Evolutionary conservation across 1,140 invertebrate genomes (phyloP), one percentile per base, ranked within the genome.

Genomic region (Drosophila athabasca): DNA sequence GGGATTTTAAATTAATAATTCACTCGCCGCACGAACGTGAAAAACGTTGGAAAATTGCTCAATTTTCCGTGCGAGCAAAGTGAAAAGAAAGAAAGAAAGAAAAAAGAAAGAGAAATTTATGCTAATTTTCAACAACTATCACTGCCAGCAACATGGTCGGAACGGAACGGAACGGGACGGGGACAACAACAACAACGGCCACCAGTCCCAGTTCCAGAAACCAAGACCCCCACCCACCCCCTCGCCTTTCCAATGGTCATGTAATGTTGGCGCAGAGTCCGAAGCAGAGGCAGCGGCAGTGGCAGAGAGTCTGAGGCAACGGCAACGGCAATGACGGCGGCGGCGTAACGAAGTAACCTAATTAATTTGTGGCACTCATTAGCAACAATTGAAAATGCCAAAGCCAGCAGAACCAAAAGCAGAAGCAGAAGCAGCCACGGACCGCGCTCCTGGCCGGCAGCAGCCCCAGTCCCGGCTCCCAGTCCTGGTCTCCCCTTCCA

Each of bases 281-380:
- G 11, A 35, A 9, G 3, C 7, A 8, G 31, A 39, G 41, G 22
- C 9, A 35, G 11, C 8, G 50, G 6, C 31, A 35, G 24, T 8
- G 19, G 6, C n/a, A 29, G 26, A 35, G 11, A 15, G 49, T 8
- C 31, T 35, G 22, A n/a, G 29, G 3, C n/a, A 29, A 2, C 3
- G 49, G 15, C 31, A 48, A 15, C 19, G 26, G 6, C n/a, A 29
- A 46, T 35, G 45, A 43, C 50, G 73, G 57, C 62, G 83, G 80
- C 79, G 79, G 83, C 83, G 79, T 88, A 83, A 79, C 83, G 78
- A 88, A 88, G 83, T 88, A 88, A 88, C 83, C 83, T 83, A 88
- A 88, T 88, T 88, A 88, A 88, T 88, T 88, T 88, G 83, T 88
- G 83, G 83, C 83, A 83, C 83, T 88, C 83, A 88, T 88, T 88